Base-by-base conservation (phyloP, 2,797 vertebrate genomes). In the Labeo calbasu region DNA sequence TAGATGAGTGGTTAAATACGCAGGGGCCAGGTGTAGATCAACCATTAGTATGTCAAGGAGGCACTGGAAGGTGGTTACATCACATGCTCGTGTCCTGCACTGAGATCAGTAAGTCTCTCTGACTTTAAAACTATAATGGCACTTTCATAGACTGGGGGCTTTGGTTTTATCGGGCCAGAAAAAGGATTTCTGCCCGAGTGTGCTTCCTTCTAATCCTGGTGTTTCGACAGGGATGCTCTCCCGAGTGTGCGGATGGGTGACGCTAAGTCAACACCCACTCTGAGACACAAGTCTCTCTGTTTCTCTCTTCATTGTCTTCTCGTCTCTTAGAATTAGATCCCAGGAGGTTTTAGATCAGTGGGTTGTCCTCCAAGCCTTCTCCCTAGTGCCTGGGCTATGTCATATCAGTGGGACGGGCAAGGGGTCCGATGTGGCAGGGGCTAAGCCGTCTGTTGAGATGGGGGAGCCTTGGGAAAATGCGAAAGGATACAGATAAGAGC, bases 401-500 rank as follows among this genome's bases (percentile, higher is more conserved):
- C 91, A 79, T 71, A 70, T 81, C 71, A 82, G 75, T 57, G 59
- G 77, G 69, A 78, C 77, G 4, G 73, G 55, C 48, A 75, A 63
- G 40, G 59, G 25, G 50, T 80, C 86, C 78, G 59, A 89, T 85
- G 89, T 92, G 93, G 92, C 93, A 87, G 90, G 93, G 90, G 91
- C 91, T 86, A 51, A 90, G 89, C 92, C 92, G 92, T 92, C 92
- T 92, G 91, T 90, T 92, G 89, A 94, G 89, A 90, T 89, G 83
- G 82, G 89, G 91, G 91, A 91, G 96, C 91, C 93, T 95, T 96
- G 94, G 94, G 93, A 96, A 96, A 95, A 94, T 93, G 92, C 94
- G 96, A 97, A 96, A 96, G 93, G 93, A 93, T 93, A 89, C 91
- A 94, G 95, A 96, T 96, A 95, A 95, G 94, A 91, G 90, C 94